These are phyloP conservation scores for Bicyclus anynana DNA, from an alignment of 1,140 invertebrate genomes.

Conservation along the genomic window DNA sequence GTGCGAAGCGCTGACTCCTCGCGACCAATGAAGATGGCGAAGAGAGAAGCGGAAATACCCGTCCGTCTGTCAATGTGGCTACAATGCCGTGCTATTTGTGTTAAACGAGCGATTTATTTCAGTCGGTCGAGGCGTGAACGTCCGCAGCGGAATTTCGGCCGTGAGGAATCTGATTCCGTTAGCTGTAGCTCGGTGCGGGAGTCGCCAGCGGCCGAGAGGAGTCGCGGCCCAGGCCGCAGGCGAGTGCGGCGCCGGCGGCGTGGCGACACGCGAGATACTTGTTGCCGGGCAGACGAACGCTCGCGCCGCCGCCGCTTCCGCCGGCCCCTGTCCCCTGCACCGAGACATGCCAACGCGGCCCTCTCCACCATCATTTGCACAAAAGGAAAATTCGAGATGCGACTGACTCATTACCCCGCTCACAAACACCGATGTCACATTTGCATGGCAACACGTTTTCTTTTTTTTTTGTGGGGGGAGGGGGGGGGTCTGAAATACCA, in stretches of 20 bases:
- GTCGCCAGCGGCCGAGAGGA: slow-evolving; percentile 25
- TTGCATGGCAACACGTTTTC: slow-evolving; percentile 30
- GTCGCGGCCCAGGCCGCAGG: too few species aligned
- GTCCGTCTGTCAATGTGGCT: slow-evolving; percentile 66
- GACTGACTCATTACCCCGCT: slow-evolving; percentile 58
- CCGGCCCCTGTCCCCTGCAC: background rate
- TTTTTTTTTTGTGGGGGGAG: background rate
- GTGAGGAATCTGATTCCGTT: slow-evolving; percentile 69
- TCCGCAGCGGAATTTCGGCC: slow-evolving; percentile 71
- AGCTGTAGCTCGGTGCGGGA: slow-evolving; percentile 47
- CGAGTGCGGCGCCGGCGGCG: slow-evolving; percentile 27
- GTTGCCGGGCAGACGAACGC: slow-evolving; percentile 44
- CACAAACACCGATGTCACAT: slow-evolving; percentile 33
- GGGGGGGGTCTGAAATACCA: background rate
- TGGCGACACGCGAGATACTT: slow-evolving; percentile 43
- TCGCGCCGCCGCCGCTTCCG: slow-evolving; percentile 24
- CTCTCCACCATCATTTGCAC: slow-evolving; percentile 47
- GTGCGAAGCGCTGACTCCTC: slow-evolving; percentile 40
- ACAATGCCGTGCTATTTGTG: slow-evolving; percentile 72
- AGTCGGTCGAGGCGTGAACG: slow-evolving; percentile 70
- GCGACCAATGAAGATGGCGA: slow-evolving; percentile 40
- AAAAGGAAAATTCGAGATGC: slow-evolving; percentile 73
- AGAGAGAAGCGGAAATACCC: slow-evolving; percentile 68
- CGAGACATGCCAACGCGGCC: slow-evolving; percentile 35
- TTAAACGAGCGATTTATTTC: slow-evolving; percentile 74